A percentile compares a stretch with the other conserved stretches of the same genome.
Evolutionary conservation across 2,113 vertebrate species (phyloP).

Genomic region (Chaetura pelagica): DNA sequence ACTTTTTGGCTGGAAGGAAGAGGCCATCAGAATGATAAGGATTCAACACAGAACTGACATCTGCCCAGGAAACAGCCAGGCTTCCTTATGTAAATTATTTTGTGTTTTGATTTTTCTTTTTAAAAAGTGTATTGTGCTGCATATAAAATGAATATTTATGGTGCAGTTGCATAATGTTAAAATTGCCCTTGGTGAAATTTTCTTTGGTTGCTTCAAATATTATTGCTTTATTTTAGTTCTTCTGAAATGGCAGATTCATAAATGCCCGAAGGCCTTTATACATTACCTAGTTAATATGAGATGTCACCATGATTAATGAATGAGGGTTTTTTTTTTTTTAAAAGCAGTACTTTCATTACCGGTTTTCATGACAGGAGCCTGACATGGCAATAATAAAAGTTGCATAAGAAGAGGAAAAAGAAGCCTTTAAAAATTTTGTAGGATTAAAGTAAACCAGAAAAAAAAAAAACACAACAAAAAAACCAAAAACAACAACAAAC

Average conservation of each 20-base stretch:
- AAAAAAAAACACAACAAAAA: background rate
- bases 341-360: background rate
- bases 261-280: conserved; percentile 7
- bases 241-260: conserved; percentile 41
- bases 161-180: conserved; percentile 24
- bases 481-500: background rate
- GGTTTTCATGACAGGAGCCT: background rate
- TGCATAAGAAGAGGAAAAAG: background rate
- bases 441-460: background rate
- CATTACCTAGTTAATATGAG: conserved; percentile 51
- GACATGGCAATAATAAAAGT: background rate
- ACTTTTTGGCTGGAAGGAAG: background rate
- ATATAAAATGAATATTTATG: conserved; percentile 38
- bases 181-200: conserved; percentile 19
- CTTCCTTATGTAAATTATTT: conserved; percentile 47
- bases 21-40: background rate
- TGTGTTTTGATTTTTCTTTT: conserved; percentile 29
- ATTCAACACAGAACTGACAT: background rate
- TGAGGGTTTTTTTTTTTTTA: background rate
- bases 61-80: conserved; percentile 33
- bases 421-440: background rate
- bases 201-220: conserved; percentile 4
- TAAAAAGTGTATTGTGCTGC: background rate
- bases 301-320: conserved; percentile 48
- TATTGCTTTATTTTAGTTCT: conserved; percentile 4